Evolutionary conservation across 2,113 vertebrate genomes (phyloP), one percentile per base, ranked within the genome.

Genomic region (Mungos mungo): DNA sequence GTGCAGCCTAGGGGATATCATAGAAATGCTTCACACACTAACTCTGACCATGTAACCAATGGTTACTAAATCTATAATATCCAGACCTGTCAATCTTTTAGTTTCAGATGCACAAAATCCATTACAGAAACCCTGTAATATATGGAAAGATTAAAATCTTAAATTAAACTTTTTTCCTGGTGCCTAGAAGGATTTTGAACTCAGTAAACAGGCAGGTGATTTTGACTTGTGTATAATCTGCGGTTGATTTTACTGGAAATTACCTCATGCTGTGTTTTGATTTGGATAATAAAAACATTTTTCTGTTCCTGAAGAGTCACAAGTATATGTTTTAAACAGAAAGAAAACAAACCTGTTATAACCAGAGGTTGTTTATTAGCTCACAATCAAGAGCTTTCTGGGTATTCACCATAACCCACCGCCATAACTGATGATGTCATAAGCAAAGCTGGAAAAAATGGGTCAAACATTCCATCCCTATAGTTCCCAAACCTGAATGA

Each of bases 111-210:
- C 98, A 98, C 97, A 98, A 98, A 98, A 98, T 98, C 98, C 98
- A 98, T 98, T 98, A 98, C 96, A 98, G 97, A 98, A 98, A 98
- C 98, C 97, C 97, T 98, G 72, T 98, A 98, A 98, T 98, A 97
- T 98, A 98, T 98, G 97, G 97, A 98, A 98, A 98, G 98, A 99
- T 99, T 98, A 98, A 98, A 98, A 98, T 99, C 98, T 99, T 98
- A 98, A 98, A 98, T 98, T 98, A 98, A 98, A 98, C 94, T 84
- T 96, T 98, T 98, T 92, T 94, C 85, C 95, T 98, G 93, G 97
- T 97, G 96, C 95, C 98, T 98, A 94, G 97, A 98, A 99, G 98
- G 98, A 99, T 99, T 98, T 98, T 96, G 97, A 98, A 98, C 93
- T 97, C 96, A 96, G 97, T 96, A 98, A 97, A 96, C 92, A 98